phyloP scores from a whole-genome alignment of 2,797 vertebrate genomes.

The Moxostoma hubbsi region DNA sequence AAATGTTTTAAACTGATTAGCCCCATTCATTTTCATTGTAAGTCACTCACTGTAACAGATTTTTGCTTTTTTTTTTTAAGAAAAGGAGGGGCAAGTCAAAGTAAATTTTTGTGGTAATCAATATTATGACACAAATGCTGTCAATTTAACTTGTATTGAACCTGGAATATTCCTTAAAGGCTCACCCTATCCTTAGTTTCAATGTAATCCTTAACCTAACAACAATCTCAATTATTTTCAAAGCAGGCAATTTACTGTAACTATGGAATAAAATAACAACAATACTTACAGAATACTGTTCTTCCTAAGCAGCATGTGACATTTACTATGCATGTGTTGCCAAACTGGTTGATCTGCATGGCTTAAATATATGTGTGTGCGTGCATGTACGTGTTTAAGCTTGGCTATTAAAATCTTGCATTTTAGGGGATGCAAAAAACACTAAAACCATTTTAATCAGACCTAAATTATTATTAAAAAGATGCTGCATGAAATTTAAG shows the following conservation, averaged over 20 bases:
- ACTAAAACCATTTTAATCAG: neutral
- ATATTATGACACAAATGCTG: too few species aligned
- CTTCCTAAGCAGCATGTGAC: neutral
- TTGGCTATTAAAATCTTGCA: neutral
- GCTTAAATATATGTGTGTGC: neutral
- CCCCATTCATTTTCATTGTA: too few species aligned
- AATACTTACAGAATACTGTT: neutral
- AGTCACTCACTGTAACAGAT: too few species aligned
- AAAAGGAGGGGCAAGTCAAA: too few species aligned
- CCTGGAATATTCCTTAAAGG: neutral
- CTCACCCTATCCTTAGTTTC: neutral
- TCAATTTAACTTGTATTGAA: too few species aligned
- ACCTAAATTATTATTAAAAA: neutral
- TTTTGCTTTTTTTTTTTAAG: too few species aligned
- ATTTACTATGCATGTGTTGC: conserved; percentile 8
- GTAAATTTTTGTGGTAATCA: too few species aligned
- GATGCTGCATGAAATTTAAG: neutral
- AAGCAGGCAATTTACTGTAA: neutral
- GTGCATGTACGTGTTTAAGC: neutral
- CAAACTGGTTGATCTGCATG: conserved; percentile 55
- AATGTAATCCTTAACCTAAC: neutral
- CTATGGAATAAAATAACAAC: neutral
- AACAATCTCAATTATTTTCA: neutral
- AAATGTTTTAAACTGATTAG: too few species aligned
- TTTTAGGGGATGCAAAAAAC: neutral